Percentiles rank a stretch among this genome's conserved stretches.
Conservation (phyloP, 1,140 invertebrate genomes). For the Mactra quadrangularis region DNA sequence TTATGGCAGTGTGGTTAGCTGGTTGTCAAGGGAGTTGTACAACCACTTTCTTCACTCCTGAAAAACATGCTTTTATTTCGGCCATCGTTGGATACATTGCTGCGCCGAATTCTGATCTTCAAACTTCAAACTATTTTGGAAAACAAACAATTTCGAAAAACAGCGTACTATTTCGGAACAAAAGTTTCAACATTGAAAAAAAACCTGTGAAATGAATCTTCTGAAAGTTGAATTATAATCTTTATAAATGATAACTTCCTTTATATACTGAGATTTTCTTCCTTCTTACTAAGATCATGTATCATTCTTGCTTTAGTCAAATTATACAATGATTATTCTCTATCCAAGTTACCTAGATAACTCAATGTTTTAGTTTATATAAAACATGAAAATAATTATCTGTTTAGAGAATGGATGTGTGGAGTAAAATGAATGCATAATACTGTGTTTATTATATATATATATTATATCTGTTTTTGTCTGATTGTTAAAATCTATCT, state of each 20-base stretch:
- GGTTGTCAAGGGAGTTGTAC: conserved; percentile 92
- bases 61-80: conserved; percentile 68
- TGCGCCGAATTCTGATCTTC: not conserved
- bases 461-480: no score
- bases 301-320: conserved; percentile 50
- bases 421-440: conserved; percentile 70
- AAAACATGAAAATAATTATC: no score
- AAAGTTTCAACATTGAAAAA: no score
- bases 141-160: not conserved
- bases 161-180: not conserved
- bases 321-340: no score
- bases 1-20: conserved; percentile 99
- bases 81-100: conserved; percentile 41
- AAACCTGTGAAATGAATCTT: no score
- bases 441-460: conserved; percentile 47
- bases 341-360: no score
- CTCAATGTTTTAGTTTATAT: no score
- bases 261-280: no score
- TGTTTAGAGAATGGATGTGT: conserved; percentile 73
- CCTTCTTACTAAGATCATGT: conserved; percentile 26
- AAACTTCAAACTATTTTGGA: not conserved
- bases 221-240: no score
- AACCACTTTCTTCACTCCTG: conserved; percentile 97
- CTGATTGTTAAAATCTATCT: conserved; percentile 29
- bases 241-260: no score